Evolutionary conservation across 2,113 vertebrate species (phyloP).

Genomic region (Thermophis baileyi): DNA sequence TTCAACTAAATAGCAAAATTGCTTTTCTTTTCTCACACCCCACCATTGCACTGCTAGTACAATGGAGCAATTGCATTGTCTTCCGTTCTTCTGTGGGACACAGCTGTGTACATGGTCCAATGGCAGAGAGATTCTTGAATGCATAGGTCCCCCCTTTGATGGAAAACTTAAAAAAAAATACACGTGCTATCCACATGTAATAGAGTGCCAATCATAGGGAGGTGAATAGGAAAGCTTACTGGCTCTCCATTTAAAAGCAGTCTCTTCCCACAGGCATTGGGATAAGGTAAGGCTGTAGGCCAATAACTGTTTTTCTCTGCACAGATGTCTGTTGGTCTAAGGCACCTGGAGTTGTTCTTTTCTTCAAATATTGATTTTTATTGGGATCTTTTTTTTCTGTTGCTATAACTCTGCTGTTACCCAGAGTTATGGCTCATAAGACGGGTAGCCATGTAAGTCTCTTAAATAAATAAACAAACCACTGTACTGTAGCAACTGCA

Average conservation of each 20-base stretch:
- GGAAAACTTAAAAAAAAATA: neutral
- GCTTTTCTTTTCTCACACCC: neutral
- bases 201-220: neutral
- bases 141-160: neutral
- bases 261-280: neutral
- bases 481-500: neutral
- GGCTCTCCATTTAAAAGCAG: neutral
- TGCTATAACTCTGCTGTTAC: neutral
- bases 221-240: neutral
- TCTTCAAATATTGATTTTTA: neutral
- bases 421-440: neutral
- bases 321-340: neutral
- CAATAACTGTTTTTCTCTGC: neutral
- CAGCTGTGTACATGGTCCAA: neutral
- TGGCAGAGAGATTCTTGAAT: neutral
- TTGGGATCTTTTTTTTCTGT: neutral
- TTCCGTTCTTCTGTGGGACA: neutral
- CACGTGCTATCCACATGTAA: neutral
- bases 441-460: neutral
- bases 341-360: neutral
- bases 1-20: slow-evolving; percentile 5
- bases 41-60: neutral
- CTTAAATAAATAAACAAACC: neutral
- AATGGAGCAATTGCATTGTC: neutral
- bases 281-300: neutral